Percentiles rank a stretch among this genome's conserved stretches.
phyloP scores from a whole-genome alignment of 2,888 invertebrate species.

The Megastigmus dorsalis region DNA sequence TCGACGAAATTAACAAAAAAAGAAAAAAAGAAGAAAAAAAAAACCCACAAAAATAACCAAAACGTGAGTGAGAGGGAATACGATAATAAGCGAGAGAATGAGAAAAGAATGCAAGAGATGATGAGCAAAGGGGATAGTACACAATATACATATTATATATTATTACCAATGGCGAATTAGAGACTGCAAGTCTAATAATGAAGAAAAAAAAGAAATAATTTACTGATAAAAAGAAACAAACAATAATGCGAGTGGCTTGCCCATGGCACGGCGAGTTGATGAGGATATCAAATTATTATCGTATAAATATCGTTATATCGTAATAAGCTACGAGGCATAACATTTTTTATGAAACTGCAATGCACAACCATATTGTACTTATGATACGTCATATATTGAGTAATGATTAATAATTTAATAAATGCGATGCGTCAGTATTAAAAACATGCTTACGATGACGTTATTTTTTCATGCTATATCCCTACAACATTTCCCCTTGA shows the following conservation, averaged over 20 bases:
- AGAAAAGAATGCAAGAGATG: not conserved
- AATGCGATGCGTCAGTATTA: slow-evolving; percentile 62
- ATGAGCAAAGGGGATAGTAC: slow-evolving; percentile 29
- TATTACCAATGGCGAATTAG: slow-evolving; percentile 50
- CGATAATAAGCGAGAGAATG: slow-evolving; percentile 35
- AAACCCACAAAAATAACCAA: no score
- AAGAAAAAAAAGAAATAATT: slow-evolving; percentile 50
- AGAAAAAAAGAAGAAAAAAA: slow-evolving; percentile 8
- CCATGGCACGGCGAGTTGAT: slow-evolving; percentile 32
- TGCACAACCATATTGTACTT: slow-evolving; percentile 73
- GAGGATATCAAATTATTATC: slow-evolving; percentile 50
- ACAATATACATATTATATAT: slow-evolving; percentile 42
- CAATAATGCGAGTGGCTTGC: slow-evolving; percentile 46
- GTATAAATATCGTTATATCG: slow-evolving; percentile 54
- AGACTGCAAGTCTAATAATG: slow-evolving; percentile 50
- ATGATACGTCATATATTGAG: slow-evolving; percentile 62
- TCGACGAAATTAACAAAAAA: slow-evolving; percentile 14
- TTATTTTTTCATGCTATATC: not conserved
- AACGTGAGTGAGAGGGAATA: slow-evolving; percentile 29
- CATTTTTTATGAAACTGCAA: slow-evolving; percentile 73
- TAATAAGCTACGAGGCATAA: slow-evolving; percentile 66
- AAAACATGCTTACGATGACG: not conserved
- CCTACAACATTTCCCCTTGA: no score
- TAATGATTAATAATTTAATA: slow-evolving; percentile 62
- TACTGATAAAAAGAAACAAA: slow-evolving; percentile 24